phyloP scores from a whole-genome alignment of 2,888 invertebrate species.

The Eupithecia tripunctaria region DNA sequence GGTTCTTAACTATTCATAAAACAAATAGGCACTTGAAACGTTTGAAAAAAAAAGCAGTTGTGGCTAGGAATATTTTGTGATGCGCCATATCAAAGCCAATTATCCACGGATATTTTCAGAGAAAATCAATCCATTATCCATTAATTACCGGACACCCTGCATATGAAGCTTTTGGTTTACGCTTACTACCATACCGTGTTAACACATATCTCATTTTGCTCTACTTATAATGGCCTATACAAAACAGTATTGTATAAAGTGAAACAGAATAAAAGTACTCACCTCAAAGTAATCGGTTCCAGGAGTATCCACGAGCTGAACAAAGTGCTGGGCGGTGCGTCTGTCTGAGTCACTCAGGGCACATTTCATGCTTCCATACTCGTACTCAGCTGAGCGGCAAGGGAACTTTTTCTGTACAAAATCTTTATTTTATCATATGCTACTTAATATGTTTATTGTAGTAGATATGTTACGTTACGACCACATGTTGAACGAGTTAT shows the following conservation, averaged over 20 bases:
- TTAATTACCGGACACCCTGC: too few relatives aligned
- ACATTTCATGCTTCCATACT: constrained; percentile 96
- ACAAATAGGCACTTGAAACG: too few relatives aligned
- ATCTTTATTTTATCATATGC: constrained; percentile 6
- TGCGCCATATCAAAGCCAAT: too few relatives aligned
- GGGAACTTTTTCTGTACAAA: constrained; percentile 90
- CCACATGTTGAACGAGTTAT: neutral
- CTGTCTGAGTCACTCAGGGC: constrained; percentile 95
- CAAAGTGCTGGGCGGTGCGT: constrained; percentile 93
- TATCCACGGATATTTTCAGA: too few relatives aligned
- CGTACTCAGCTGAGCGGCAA: constrained; percentile 96
- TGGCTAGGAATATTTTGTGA: too few relatives aligned
- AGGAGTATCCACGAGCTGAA: constrained; percentile 94
- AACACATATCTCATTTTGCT: neutral
- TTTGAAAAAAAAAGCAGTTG: too few relatives aligned
- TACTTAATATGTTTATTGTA: neutral
- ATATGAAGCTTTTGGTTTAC: neutral
- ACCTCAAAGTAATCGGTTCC: constrained; percentile 83
- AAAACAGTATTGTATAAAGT: neutral
- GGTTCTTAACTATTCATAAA: too few relatives aligned
- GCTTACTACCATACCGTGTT: neutral
- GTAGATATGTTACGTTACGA: neutral
- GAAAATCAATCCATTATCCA: too few relatives aligned
- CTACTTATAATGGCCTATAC: neutral
- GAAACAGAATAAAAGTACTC: constrained; percentile 25